Evolutionary conservation across 2,888 invertebrate species (phyloP), one percentile per base, ranked within the genome.

Genomic region (Hipparchia semele): DNA sequence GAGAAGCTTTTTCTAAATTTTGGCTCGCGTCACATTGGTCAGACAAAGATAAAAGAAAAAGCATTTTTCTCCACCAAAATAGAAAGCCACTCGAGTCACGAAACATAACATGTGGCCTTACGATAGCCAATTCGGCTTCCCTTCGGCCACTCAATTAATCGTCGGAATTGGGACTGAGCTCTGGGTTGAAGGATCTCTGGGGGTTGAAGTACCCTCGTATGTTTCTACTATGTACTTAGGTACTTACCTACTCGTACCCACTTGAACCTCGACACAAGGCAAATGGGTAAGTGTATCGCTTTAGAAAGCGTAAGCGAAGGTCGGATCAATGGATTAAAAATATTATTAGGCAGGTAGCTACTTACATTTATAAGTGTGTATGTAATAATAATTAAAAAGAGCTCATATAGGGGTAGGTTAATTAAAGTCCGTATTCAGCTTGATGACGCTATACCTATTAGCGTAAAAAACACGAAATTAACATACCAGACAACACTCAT

Each of bases 111-210:
- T 72, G 68, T 58, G 72, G 68, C 59, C 72, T 58, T 54, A 71
- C 82, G 80, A 83, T 80, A 82, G 82, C 81, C 86, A 86, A 87
- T 86, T 87, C 83, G 78, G 81, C 84, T 84, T 84, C 83, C 82
- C 82, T 82, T 80, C 75, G 80, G 79, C 80, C 84, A 82, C 87
- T 88, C 88, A 88, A 89, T 89, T 89, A 89, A 86, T 87, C 86
- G 87, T 84, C 83, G 86, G 88, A 77, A 79, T 77, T 77, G 78
- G 76, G 76, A 70, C 81, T 74, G 77, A 77, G 79, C 78, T 77
- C 75, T 75, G 74, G 80, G 70, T 79, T 77, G 75, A 80, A 79
- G 77, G 76, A 77, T 78, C 81, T 79, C 73, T 78, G 80, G 80
- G 79, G 79, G 70, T 69, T 81, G 70, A 76, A 85, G 84, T 72